Base-by-base conservation (phyloP, 2,888 invertebrate species). In the Nipponacmea schrenckii region DNA sequence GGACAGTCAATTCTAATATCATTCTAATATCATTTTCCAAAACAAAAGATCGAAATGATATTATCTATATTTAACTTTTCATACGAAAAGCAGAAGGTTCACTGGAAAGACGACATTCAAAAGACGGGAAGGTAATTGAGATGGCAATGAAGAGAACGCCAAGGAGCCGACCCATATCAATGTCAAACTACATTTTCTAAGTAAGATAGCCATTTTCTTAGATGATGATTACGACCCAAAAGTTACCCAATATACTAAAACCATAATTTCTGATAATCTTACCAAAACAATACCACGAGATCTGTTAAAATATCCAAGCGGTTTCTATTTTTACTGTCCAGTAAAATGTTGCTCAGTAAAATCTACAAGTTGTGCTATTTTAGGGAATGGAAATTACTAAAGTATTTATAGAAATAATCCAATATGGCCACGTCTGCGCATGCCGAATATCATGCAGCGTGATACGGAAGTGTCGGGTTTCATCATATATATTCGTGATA, bases 321-420 rank as follows among this genome's bases (percentile, higher is more conserved):
- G 82, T 80, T 81, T 81, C 85, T 85, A 85, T 85, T 85, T 85
- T 85, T 85, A 85, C 85, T 85, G 81, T 82, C 85, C 85, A 85
- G 84, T 85, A 81, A 82, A 81, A 82, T 84, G 79, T 80, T 75
- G 79, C 77, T 78, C 77, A 74, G 70, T 78, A 77, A 80, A 80
- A 77, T 78, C 79, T 79, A 70, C 80, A 78, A 79, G 77, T 79
- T 79, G 81, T 78, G 80, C 84, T 83, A 84, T 84, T 84, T 84
- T 83, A 74, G 77, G 81, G 77, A 78, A 80, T 79, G 84, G 83
- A 83, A 84, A 84, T 79, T 78, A 81, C 81, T 69, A 69, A 74
- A 78, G 79, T 80, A 82, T 82, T 80, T 79, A 80, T 82, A 81
- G 81, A 74, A 72, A 74, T 70, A 70, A n/a, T 77, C 75, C 75